Evolutionary conservation across 2,888 invertebrate species (phyloP), one percentile per base, ranked within the genome.

Genomic region (Bembecia ichneumoniformis): DNA sequence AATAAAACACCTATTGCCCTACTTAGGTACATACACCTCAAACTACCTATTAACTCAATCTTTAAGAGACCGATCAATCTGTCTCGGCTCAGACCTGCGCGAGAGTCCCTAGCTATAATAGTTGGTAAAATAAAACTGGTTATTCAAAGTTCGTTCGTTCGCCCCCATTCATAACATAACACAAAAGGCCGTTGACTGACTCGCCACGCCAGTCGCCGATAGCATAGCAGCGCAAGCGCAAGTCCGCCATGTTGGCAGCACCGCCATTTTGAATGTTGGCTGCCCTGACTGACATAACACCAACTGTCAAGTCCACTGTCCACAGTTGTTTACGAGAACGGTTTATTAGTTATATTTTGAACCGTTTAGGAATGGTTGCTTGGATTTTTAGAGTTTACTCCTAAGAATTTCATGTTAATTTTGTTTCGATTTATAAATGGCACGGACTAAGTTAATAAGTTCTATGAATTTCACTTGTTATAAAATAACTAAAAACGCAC

Each of bases 341-440:
- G 79, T 80, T 81, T 77, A 67, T 74, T 81, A 80, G 75, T 77
- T 77, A 70, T 77, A 73, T 77, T 79, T 77, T 79, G 70, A 78
- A 76, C 70, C 54, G 69, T 73, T 71, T 60, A 64, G 63, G 61
- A 60, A 60, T 59, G 52, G 51, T 53, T 59, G 50, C 60, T 58
- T 50, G 55, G 53, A 51, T 48, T 58, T 60, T 55, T 52, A 64
- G 58, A 56, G 56, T 55, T 60, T 57, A n/a, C n/a, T n/a, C n/a
- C n/a, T n/a, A n/a, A n/a, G n/a, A n/a, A n/a, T n/a, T n/a, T n/a
- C n/a, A n/a, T n/a, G 51, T 52, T 53, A 47, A 60, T 62, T 58
- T 50, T 36, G 53, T 57, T 55, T 9, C 28, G 28, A 28, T 28
- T 71, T 57, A 63, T 73, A 64, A 78, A 80, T 82, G 74, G 67